Evolutionary conservation across 2,113 vertebrate species (phyloP).

Genomic region (Vicugna pacos): DNA sequence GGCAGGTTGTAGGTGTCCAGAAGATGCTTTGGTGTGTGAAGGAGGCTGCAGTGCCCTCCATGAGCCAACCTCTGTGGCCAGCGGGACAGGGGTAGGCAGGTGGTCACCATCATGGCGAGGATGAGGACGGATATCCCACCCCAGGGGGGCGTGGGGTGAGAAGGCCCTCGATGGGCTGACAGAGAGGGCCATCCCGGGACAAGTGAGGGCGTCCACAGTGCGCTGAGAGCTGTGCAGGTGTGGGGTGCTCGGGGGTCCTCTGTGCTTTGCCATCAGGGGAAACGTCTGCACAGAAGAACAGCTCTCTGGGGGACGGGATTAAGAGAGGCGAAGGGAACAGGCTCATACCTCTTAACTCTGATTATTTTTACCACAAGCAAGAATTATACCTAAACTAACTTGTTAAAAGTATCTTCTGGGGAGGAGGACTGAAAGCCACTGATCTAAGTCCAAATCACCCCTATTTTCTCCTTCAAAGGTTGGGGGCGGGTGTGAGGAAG

Average conservation of each 20-base stretch:
- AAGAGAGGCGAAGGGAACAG: no score
- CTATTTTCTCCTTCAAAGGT: no score
- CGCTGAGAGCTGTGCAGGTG: rapidly evolving
- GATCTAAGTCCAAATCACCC: background rate
- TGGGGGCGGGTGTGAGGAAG: rapidly evolving
- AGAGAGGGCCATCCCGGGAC: rapidly evolving
- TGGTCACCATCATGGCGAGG: no score
- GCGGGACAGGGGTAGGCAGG: rapidly evolving
- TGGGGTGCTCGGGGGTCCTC: rapidly evolving
- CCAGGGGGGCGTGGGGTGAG: rapidly evolving
- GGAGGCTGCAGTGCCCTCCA: rapidly evolving
- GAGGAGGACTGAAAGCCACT: background rate
- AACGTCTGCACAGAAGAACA: rapidly evolving
- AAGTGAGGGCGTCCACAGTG: rapidly evolving
- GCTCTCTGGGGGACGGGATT: rapidly evolving
- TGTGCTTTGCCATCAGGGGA: rapidly evolving
- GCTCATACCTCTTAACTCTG: rapidly evolving
- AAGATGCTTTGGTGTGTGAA: no score
- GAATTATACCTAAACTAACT: background rate
- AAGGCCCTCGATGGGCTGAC: rapidly evolving
- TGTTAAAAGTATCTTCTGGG: background rate
- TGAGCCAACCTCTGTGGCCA: rapidly evolving
- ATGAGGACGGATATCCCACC: rapidly evolving
- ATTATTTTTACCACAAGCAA: background rate
- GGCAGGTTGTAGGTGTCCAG: background rate